phyloP scores from a whole-genome alignment of 1,140 invertebrate species.

The Pachyrhynchus sulphureomaculatus region DNA sequence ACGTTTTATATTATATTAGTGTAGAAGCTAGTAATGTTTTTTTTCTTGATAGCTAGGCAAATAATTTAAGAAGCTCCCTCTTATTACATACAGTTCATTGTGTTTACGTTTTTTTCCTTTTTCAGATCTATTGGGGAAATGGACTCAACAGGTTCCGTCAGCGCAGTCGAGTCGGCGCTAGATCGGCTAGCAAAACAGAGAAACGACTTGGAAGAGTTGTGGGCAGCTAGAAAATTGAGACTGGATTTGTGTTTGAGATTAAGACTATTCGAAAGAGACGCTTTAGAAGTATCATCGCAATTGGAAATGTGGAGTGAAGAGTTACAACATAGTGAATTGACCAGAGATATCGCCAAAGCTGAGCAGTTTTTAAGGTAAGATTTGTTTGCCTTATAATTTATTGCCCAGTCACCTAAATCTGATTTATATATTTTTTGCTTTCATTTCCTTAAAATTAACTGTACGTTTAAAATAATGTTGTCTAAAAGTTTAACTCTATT shows the following conservation, averaged over 20 bases:
- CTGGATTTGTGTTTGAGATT: conserved; percentile 90
- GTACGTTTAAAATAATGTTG: no score
- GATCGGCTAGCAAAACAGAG: conserved; percentile 83
- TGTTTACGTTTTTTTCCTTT: conserved; percentile 23
- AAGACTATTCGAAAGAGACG: conserved; percentile 91
- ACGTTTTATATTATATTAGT: no score
- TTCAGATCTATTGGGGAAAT: conserved; percentile 63
- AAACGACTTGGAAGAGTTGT: conserved; percentile 88
- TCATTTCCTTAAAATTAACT: no score
- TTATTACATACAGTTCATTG: no score
- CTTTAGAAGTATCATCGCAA: conserved; percentile 89
- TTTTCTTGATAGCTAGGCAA: no score
- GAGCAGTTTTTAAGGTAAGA: conserved; percentile 74
- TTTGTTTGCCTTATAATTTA: no score
- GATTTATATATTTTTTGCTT: no score
- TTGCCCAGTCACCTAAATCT: no score
- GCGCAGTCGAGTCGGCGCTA: conserved; percentile 84
- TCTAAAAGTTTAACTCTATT: no score
- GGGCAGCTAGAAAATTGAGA: conserved; percentile 84
- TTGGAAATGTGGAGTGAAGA: conserved; percentile 94
- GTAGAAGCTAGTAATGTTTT: no score
- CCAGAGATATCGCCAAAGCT: conserved; percentile 75
- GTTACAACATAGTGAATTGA: conserved; percentile 78
- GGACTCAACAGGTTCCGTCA: conserved; percentile 67
- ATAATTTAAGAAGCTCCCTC: no score